Conservation (phyloP, 1,140 invertebrate genomes). For the Anadara kagoshimensis region DNA sequence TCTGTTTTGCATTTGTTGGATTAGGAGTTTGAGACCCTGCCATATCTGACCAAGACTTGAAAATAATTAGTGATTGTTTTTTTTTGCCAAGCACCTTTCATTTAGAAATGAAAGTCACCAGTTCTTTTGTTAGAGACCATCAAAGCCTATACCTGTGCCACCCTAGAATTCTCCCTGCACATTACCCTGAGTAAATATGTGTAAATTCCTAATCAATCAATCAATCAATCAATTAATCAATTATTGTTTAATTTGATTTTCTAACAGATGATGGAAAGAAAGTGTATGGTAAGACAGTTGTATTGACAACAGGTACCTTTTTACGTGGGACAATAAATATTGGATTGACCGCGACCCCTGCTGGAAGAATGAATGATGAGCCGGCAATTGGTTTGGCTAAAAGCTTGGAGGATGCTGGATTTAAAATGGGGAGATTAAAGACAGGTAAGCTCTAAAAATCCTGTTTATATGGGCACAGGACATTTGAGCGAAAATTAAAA, state of each 20-base stretch:
- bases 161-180: neutral
- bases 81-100: no score
- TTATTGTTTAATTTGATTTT: neutral
- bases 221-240: neutral
- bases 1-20: neutral
- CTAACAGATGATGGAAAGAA: conserved; percentile 66
- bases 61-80: no score
- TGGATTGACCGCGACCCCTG: conserved; percentile 85
- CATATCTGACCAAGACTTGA: no score
- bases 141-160: neutral
- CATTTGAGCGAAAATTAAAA: no score
- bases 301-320: conserved; percentile 96
- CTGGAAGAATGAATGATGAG: conserved; percentile 89
- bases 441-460: no score
- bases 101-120: no score
- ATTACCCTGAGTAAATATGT: neutral
- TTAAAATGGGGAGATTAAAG: conserved; percentile 90
- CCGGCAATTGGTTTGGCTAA: conserved; percentile 88
- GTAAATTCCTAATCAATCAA: no score
- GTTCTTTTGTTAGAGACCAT: neutral
- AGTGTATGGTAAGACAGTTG: conserved; percentile 81
- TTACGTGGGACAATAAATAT: conserved; percentile 91
- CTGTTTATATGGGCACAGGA: no score
- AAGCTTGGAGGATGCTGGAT: conserved; percentile 83
- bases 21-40: no score